Evolutionary conservation across 2,113 vertebrate species (phyloP), one percentile per base, ranked within the genome.

Genomic region (Phrynosoma blainvillii): DNA sequence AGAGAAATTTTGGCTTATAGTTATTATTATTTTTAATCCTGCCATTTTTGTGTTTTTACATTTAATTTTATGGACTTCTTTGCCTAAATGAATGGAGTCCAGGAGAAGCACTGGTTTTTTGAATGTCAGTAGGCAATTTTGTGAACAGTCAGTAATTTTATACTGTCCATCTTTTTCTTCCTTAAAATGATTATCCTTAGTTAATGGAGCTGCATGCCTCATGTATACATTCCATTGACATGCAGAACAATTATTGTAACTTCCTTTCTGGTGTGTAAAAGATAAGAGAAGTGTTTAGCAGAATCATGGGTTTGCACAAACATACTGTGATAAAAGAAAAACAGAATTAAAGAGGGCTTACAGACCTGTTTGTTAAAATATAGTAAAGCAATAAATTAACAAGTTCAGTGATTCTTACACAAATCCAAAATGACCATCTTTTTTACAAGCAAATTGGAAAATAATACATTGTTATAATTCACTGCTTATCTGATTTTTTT

Each of bases 401-500:
- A 54, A 18, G 65, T 32, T 74, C 68, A 74, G 70, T 73, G 6
- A 88, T 74, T 86, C 11, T 8, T 0, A 77, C 25, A 80, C 42
- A 73, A 82, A 77, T 65, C 14, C 32, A n/a, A 56, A 77, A 42
- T 21, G 4, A 2, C 21, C 6, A 2, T 6, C 71, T 62, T 36
- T 62, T 62, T 52, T 42, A 79, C 21, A 13, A 59, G n/a, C 87
- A 84, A 10, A 2, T 80, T 85, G 5, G 0, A 32, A 36, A 40
- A 11, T 84, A 36, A 79, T 0, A 82, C 52, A 42, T 74, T 23
- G 83, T 73, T 10, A 66, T 4, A 54, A 65, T 86, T 2, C 32
- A 6, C 3, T 90, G 47, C 91, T 80, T 65, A n/a, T 62, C 82
- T 90, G 0, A 6, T 93, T 86, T 87, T 91, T 59, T 84, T 91